Conservation (phyloP, 2,888 invertebrate genomes). For the Brachyopa scutellaris region DNA sequence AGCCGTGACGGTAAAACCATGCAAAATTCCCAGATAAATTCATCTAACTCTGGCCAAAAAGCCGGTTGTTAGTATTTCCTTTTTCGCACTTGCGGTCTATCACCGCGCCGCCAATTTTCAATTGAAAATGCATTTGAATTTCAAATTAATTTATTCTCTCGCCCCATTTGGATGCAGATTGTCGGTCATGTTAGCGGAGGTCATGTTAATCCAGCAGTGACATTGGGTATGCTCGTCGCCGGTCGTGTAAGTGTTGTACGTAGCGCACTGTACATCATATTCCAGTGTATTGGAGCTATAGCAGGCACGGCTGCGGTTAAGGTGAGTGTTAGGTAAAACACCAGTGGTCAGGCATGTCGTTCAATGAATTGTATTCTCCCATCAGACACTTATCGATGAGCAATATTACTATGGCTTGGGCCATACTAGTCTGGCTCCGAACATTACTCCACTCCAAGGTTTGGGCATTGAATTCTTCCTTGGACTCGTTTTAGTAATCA, state of each 20-base stretch:
- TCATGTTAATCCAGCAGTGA: conserved; percentile 96
- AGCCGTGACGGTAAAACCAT: no score
- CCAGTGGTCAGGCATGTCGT: not conserved
- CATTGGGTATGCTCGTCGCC: conserved; percentile 89
- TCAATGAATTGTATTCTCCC: conserved; percentile 18
- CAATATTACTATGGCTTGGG: conserved; percentile 86
- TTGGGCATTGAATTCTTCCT: conserved; percentile 95
- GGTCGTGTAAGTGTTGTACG: conserved; percentile 90
- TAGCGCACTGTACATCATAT: conserved; percentile 90
- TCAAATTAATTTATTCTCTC: conserved; percentile 70
- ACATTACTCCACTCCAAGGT: conserved; percentile 89
- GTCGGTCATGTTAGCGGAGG: conserved; percentile 95
- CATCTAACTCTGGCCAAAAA: not conserved
- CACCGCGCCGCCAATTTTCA: conserved; percentile 27
- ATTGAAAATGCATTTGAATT: conserved; percentile 65
- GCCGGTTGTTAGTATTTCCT: conserved; percentile 5
- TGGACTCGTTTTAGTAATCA: conserved; percentile 93
- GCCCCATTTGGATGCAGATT: conserved; percentile 83
- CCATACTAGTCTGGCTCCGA: conserved; percentile 85
- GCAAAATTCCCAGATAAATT: not conserved
- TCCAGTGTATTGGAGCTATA: conserved; percentile 92
- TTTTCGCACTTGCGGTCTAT: conserved; percentile 24
- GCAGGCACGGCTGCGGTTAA: conserved; percentile 89
- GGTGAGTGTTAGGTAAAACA: conserved; percentile 79
- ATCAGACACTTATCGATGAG: conserved; percentile 87